Conservation (phyloP, 2,888 invertebrate genomes). For the Folsomia candida region DNA sequence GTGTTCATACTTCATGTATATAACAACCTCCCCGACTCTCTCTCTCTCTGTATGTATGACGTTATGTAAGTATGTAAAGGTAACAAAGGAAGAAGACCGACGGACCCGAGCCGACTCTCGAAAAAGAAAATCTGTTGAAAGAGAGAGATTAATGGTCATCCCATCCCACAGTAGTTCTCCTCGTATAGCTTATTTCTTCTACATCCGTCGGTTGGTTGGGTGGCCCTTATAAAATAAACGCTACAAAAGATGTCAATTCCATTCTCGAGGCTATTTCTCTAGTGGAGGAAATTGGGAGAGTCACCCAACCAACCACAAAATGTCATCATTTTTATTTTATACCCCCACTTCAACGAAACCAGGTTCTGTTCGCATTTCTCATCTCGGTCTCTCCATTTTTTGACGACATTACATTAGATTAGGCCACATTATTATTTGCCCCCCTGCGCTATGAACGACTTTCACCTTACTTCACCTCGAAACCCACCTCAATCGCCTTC, state of each 20-base stretch:
- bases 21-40: too few relatives aligned
- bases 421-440: not conserved
- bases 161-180: too few relatives aligned
- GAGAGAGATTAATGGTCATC: conserved; percentile 3
- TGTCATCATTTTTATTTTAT: conserved; percentile 8
- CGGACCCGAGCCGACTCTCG: too few relatives aligned
- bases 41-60: too few relatives aligned
- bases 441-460: not conserved
- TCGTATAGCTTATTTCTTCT: too few relatives aligned
- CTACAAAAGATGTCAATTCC: conserved; percentile 8
- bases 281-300: not conserved
- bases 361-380: not conserved
- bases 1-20: too few relatives aligned
- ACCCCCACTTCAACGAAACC: not conserved
- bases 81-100: too few relatives aligned
- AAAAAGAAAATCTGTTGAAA: not conserved
- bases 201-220: not conserved
- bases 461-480: too few relatives aligned
- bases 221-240: not conserved
- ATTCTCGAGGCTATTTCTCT: conserved; percentile 3
- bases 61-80: not conserved
- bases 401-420: too few relatives aligned
- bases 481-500: not conserved
- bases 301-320: conserved; percentile 2
- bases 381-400: not conserved